A percentile compares a stretch with the other conserved stretches of the same genome.
These are phyloP conservation scores for Propithecus coquereli DNA, from an alignment of 2,113 vertebrate species.

Conservation along the genomic window DNA sequence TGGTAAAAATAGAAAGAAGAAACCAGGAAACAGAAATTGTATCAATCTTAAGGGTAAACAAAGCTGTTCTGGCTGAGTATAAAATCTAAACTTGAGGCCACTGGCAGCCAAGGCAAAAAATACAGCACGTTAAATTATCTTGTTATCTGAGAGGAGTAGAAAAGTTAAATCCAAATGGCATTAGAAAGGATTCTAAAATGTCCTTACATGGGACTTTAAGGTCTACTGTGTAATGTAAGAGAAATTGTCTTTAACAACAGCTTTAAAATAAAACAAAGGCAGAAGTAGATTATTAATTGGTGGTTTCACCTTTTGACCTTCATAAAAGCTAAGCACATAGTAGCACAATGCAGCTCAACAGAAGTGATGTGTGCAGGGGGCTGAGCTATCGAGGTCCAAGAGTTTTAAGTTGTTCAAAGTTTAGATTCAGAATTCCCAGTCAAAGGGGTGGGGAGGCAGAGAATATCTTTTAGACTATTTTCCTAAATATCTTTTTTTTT, in stretches of 20 bases:
- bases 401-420: neutral
- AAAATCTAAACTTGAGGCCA: neutral
- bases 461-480: neutral
- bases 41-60: neutral
- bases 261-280: constrained; percentile 34
- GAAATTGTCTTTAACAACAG: neutral
- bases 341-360: neutral
- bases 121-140: neutral
- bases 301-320: neutral
- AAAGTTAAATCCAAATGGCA: neutral
- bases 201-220: neutral
- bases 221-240: neutral
- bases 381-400: neutral
- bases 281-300: neutral
- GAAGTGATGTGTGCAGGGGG: neutral
- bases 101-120: neutral
- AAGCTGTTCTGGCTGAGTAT: neutral
- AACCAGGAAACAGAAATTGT: neutral
- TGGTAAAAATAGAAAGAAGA: neutral
- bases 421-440: neutral
- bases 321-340: neutral
- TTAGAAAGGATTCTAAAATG: neutral
- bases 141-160: neutral
- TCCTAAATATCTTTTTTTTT: neutral
- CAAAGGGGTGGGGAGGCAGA: neutral